These are phyloP conservation scores for Trachemys scripta DNA, from an alignment of 2,113 vertebrate genomes.

Conservation along the genomic window DNA sequence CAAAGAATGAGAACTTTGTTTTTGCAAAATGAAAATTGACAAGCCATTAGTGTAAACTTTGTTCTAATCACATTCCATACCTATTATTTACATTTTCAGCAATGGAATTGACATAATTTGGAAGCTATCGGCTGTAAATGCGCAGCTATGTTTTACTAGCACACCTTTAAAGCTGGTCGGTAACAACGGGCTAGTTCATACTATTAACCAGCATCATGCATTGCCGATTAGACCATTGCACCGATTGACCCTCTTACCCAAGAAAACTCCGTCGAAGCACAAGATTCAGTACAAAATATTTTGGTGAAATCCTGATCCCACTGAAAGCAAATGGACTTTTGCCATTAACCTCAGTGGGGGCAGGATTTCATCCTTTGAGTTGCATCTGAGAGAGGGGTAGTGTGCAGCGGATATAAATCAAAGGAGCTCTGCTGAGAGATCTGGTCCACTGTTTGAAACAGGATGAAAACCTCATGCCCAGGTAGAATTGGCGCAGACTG, in stretches of 20 bases:
- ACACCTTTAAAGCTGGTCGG: constrained; percentile 51
- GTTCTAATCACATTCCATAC: neutral
- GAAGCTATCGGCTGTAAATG: constrained; percentile 24
- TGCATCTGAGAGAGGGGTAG: neutral
- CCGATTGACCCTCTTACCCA: constrained; percentile 42
- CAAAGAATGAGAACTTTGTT: neutral
- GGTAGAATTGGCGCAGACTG: neutral
- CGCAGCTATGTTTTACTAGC: neutral
- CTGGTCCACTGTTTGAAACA: neutral
- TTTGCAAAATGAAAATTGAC: constrained; percentile 17
- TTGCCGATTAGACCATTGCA: neutral
- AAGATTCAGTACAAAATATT: constrained; percentile 31
- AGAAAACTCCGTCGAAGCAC: constrained; percentile 18
- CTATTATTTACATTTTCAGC: neutral
- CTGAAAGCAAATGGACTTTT: neutral
- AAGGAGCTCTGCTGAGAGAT: neutral
- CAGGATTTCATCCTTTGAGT: constrained; percentile 5
- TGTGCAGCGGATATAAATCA: neutral
- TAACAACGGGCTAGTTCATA: constrained; percentile 26
- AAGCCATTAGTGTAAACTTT: neutral
- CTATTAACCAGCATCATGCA: constrained; percentile 28
- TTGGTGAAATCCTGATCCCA: constrained; percentile 24
- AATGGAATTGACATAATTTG: neutral
- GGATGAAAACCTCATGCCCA: neutral
- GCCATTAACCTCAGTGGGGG: constrained; percentile 8